Evolutionary conservation across 1,140 invertebrate species (phyloP), one percentile per base, ranked within the genome.

Genomic region (Neodiprion virginianus): DNA sequence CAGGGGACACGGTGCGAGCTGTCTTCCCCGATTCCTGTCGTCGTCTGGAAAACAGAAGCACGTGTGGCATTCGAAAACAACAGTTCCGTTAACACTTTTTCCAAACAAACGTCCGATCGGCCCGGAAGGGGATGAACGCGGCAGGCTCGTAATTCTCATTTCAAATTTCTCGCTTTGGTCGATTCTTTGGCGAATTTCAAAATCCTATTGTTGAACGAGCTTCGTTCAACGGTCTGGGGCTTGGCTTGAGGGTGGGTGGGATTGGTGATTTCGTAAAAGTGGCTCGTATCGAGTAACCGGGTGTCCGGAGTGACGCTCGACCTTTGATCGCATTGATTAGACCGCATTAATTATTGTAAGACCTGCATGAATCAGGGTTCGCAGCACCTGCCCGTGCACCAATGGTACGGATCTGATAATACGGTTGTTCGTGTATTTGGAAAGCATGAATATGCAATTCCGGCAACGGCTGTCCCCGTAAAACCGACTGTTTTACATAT

Each of bases 31-130:
- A 81, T 81, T 78, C 50, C 71, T 65, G 53, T 47, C 48, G 11
- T 23, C 40, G 70, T 8, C 70, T 61, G 11, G 53, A 61, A 71
- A 71, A 71, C 70, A 48, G 40, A 73, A 75, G 50, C 76, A 78
- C 69, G 70, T 78, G 77, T 77, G 79, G 72, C 78, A 80, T 78
- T 80, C 78, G 69, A 77, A 80, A 80, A 80, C 79, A 80, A 77
- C 50, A 79, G 73, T 67, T 72, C 67, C 74, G 68, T 28, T 69
- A 53, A 61, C 61, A 40, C 61, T 67, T 80, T 77, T 78, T 72
- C 47, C 40, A 67, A 80, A 40, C 28, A 40, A 2, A 40, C 1
- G 28, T 40, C 28, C 28, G 28, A 40, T 40, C 28, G 5, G 28
- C 28, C 28, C 5, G 28, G 28, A 40, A 40, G 28, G 28, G 28